Evolutionary conservation across 2,797 vertebrate genomes (phyloP), one percentile per base, ranked within the genome.

Genomic region (Microctenopoma steveboyesi): DNA sequence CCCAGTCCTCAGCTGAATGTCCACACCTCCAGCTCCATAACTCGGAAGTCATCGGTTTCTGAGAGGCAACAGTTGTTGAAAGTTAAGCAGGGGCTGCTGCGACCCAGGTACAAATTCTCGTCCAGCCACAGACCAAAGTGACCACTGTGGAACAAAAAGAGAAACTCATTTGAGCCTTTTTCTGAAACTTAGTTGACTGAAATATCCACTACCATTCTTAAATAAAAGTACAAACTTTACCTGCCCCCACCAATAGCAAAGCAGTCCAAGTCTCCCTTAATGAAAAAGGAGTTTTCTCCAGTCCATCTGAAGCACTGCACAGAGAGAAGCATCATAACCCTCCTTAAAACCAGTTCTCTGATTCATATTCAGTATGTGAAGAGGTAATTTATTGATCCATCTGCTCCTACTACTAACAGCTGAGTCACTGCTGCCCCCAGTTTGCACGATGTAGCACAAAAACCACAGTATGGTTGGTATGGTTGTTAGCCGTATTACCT

Each of bases 61-160:
- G 95, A 90, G 50, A 95, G 92, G 84, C 92, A 93, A 57, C 92
- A 92, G 86, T 95, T 95, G 69, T 93, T 94, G 76, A 95, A 95
- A 4, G 95, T 95, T 80, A 86, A 90, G 81, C 95, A 95, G 51
- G 93, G 94, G 72, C 92, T 93, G 86, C 94, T 95, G 77, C 91
- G 88, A 58, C 94, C 95, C 62, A 92, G 71, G 56, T 93, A 94
- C 77, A 95, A 78, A 33, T 91, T 92, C 86, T 94, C 94, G 48
- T 95, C 94, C 85, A 95, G 77, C 95, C 95, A 95, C 78, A 95
- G 86, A 59, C 95, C 95, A 67, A 95, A 95, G 79, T 94, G 94
- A 60, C 95, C 95, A 4, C 94, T 95, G 84, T 2, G 27, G 46
- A 51, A 37, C 14, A 27, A 12, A 45, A 16, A 48, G 15, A 15